Evolutionary conservation across 2,113 vertebrate species (phyloP), one percentile per base, ranked within the genome.

Genomic region (Rhinoptilus africanus): DNA sequence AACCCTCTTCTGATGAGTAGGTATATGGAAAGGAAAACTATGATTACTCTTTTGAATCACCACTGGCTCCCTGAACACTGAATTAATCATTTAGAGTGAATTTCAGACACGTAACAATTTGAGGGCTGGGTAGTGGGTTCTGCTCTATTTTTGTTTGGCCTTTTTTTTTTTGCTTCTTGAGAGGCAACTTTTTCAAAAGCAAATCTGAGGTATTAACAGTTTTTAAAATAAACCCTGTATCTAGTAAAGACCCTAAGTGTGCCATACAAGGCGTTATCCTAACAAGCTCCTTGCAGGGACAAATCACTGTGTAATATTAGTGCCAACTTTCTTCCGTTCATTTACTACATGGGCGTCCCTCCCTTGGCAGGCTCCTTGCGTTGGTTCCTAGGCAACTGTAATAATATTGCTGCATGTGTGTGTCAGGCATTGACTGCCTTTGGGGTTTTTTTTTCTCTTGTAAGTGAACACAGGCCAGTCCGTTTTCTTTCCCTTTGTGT

Each of bases 351-450:
- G 79, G 67, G 54, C 50, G 43, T 92, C 91, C 54, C 35, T 90
- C 87, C 72, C 41, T 79, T 62, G 71, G 71, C 88, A 87, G 91
- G 84, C 94, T 90, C 76, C 24, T 86, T 50, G 88, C 34, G 2
- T 56, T 89, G 93, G 87, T 93, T 96, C 92, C 91, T 95, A 94
- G 66, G 73, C 93, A 98, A 93, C 93, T 92, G 53, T 79, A 89
- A 93, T 89, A 89, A 80, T 93, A 81, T 66, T 92, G 48, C 87
- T 93, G 68, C 67, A 92, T 21, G 12, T 93, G 88, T 78, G 83
- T 93, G 64, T 88, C 88, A 93, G 56, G 81, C 84, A 74, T 32
- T 81, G 71, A 92, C 96, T 96, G 91, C 66, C 85, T 97, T 98
- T 95, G 88, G 68, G 92, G 78, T 54, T 84, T 89, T 91, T 97